Percentiles rank a stretch among this genome's conserved stretches.
phyloP scores from a whole-genome alignment of 2,888 invertebrate genomes.

The Ochropleura leucogaster region DNA sequence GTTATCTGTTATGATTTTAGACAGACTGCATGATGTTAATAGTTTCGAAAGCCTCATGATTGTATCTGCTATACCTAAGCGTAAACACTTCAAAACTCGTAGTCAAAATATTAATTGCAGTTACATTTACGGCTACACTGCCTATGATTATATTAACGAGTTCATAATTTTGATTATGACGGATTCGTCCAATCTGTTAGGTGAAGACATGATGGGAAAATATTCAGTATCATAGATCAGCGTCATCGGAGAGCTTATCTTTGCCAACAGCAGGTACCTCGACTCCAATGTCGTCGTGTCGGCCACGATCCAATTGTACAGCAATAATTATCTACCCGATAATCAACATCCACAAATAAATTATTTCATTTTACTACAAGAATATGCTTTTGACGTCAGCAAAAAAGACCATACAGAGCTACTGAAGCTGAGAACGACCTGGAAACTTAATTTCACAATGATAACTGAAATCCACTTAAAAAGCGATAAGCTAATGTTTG shows the following conservation, averaged over 20 bases:
- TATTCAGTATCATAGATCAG: conserved; percentile 78
- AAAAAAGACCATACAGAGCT: conserved; percentile 19
- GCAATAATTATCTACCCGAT: conserved; percentile 61
- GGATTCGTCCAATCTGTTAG: conserved; percentile 47
- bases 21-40: background rate
- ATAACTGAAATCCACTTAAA: conserved; percentile 58
- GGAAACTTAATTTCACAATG: conserved; percentile 56
- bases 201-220: conserved; percentile 65
- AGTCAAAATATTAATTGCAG: conserved; percentile 43
- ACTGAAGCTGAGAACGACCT: conserved; percentile 35
- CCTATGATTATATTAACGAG: conserved; percentile 44
- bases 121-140: conserved; percentile 32
- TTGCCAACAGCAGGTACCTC: conserved; percentile 72
- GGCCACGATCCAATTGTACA: conserved; percentile 76
- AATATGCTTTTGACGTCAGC: conserved; percentile 23
- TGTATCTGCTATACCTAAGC: conserved; percentile 9
- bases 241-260: conserved; percentile 63
- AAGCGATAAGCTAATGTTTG: conserved; percentile 63
- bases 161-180: conserved; percentile 54
- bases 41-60: background rate
- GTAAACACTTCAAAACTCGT: conserved; percentile 25
- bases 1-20: background rate
- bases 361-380: conserved; percentile 36
- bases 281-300: conserved; percentile 77
- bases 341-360: conserved; percentile 60